A percentile compares a stretch with the other conserved stretches of the same genome.
phyloP scores from a whole-genome alignment of 1,140 invertebrate genomes.

The Orussus abietinus region DNA sequence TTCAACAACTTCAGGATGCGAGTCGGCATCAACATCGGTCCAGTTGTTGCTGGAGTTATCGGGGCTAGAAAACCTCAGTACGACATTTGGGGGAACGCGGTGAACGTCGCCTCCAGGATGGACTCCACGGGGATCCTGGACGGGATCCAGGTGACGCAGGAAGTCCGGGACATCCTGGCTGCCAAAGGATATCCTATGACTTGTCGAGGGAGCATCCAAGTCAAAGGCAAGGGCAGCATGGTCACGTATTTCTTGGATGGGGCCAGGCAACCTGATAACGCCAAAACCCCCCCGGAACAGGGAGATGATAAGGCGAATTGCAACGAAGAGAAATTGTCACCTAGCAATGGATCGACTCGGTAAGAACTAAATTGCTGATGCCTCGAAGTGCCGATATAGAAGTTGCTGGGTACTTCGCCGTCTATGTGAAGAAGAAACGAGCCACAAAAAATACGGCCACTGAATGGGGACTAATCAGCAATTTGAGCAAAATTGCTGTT shows the following conservation, averaged over 20 bases:
- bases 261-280: conserved; percentile 17
- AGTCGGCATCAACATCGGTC: conserved; percentile 92
- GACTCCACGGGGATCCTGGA: conserved; percentile 79
- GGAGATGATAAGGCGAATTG: too few relatives aligned
- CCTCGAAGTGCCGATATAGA: too few relatives aligned
- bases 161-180: conserved; percentile 75
- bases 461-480: too few relatives aligned
- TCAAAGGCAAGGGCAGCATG: conserved; percentile 94
- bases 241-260: conserved; percentile 85
- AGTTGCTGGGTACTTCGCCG: too few relatives aligned
- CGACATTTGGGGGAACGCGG: conserved; percentile 92
- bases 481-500: too few relatives aligned
- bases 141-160: conserved; percentile 84
- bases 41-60: conserved; percentile 93
- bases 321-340: too few relatives aligned
- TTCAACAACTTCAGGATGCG: conserved; percentile 95
- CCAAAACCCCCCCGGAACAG: too few relatives aligned
- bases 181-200: conserved; percentile 70
- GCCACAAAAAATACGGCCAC: too few relatives aligned
- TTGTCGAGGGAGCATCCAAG: conserved; percentile 79
- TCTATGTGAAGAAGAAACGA: too few relatives aligned
- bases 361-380: too few relatives aligned
- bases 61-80: conserved; percentile 89
- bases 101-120: conserved; percentile 89
- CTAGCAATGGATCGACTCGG: too few relatives aligned